phyloP scores from a whole-genome alignment of 2,888 invertebrate genomes.

The Drosophila nigricruria region DNA sequence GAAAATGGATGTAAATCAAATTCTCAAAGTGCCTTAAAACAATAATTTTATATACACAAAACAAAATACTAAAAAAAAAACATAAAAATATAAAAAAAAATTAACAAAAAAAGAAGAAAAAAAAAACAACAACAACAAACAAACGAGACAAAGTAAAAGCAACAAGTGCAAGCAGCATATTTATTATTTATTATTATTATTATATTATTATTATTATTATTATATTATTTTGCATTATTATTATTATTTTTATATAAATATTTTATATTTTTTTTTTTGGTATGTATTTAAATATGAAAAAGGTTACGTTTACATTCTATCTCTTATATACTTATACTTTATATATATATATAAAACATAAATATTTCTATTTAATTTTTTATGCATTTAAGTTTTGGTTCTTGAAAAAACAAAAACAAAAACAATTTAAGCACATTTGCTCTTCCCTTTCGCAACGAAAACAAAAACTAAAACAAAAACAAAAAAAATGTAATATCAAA shows the following conservation, averaged over 20 bases:
- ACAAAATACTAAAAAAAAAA: conserved; percentile 16
- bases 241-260: conserved; percentile 32
- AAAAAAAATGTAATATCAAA: conserved; percentile 25
- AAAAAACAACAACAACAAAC: background rate
- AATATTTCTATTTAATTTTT: conserved; percentile 15
- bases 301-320: conserved; percentile 57
- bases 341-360: conserved; percentile 8
- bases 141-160: conserved; percentile 2
- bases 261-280: conserved; percentile 54
- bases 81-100: conserved; percentile 4
- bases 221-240: conserved; percentile 44
- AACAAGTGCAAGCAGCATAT: conserved; percentile 58
- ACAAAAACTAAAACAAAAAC: conserved; percentile 7
- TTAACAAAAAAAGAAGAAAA: background rate
- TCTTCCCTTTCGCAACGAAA: conserved; percentile 60
- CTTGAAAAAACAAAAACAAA: conserved; percentile 24
- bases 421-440: conserved; percentile 1
- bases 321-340: conserved; percentile 45
- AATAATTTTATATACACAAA: conserved; percentile 59
- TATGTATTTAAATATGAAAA: conserved; percentile 53
- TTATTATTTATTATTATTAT: conserved; percentile 67
- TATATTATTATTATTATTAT: conserved; percentile 59
- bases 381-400: conserved; percentile 50
- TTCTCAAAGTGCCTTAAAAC: conserved; percentile 82
- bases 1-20: conserved; percentile 59